These are phyloP conservation scores for Mechanitis mazaeus DNA, from an alignment of 2,888 invertebrate species.

Conservation along the genomic window DNA sequence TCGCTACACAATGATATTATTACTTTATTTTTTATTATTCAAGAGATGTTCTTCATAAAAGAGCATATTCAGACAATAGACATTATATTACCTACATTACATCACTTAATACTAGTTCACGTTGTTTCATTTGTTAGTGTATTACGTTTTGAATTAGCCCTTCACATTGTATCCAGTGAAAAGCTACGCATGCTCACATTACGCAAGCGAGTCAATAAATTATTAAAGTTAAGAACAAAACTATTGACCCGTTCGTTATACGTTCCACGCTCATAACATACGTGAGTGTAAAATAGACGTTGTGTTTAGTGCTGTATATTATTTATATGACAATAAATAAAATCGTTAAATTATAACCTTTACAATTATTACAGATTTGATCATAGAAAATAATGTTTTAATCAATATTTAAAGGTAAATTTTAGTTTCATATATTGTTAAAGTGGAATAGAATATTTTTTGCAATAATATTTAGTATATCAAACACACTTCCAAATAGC, in stretches of 20 bases:
- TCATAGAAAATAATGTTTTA: too few relatives aligned
- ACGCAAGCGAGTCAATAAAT: constrained; percentile 22
- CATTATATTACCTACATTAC: not conserved
- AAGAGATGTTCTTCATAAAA: constrained; percentile 9
- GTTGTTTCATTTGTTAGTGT: not conserved
- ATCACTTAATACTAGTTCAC: not conserved
- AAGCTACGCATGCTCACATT: constrained; percentile 14
- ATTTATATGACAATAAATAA: too few relatives aligned
- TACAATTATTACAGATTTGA: too few relatives aligned
- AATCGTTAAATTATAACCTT: too few relatives aligned
- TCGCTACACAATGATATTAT: constrained; percentile 23
- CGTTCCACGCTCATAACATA: constrained; percentile 3
- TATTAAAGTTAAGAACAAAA: constrained; percentile 26
- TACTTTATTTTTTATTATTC: constrained; percentile 33
- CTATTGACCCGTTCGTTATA: constrained; percentile 23
- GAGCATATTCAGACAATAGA: not conserved
- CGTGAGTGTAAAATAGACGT: constrained; percentile 2
- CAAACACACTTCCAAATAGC: not conserved
- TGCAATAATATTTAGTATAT: not conserved
- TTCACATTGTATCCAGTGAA: constrained; percentile 4
- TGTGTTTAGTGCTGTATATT: not conserved
- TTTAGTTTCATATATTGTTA: too few relatives aligned
- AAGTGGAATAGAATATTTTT: not conserved
- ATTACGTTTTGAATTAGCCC: constrained; percentile 1
- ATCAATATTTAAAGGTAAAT: too few relatives aligned